Evolutionary conservation across 1,140 invertebrate species (phyloP), one percentile per base, ranked within the genome.

Genomic region (Euwallacea similis): DNA sequence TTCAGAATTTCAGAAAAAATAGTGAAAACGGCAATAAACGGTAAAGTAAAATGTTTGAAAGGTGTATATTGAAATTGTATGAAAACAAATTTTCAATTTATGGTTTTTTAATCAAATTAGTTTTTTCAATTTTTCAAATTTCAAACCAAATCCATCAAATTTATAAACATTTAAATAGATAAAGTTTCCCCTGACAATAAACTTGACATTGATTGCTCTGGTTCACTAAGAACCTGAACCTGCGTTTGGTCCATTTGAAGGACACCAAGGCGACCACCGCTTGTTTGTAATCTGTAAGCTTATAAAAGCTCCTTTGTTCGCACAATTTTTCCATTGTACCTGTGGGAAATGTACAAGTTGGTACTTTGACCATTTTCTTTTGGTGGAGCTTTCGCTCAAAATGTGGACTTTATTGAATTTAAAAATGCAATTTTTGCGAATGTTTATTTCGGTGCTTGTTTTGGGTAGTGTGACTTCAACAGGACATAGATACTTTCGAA

Each of bases 251-350:
- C 59, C 56, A 41, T 66, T 59, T 69, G 67, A 73, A 75, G 64
- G 71, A 75, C 70, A 66, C 54, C 69, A 71, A 74, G 72, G 15
- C 58, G 58, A 33, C 11, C 15, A 9, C 21, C 41, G n/a, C 58
- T 44, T 60, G 11, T 60, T 11, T 59, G 10, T 58, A 43, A 41
- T 50, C 56, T 72, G 69, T 69, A 64, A 72, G 62, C 64, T 75
- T 77, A 77, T 76, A 77, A 76, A 77, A 75, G 72, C 70, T 74
- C 73, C 69, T 71, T 74, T 55, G 10, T 56, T 8, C 7, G 2
- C n/a, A 58, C 44, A 47, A 67, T 75, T 72, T 70, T 66, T 70
- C 55, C 44, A 60, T 55, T 73, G 61, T 53, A 53, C 15, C 53
- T 8, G n/a, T 9, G 13, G 15, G 42, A 10, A 33, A 10, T 21